Evolutionary conservation across 2,888 invertebrate species (phyloP), one percentile per base, ranked within the genome.

Genomic region (Cyclophora punctaria): DNA sequence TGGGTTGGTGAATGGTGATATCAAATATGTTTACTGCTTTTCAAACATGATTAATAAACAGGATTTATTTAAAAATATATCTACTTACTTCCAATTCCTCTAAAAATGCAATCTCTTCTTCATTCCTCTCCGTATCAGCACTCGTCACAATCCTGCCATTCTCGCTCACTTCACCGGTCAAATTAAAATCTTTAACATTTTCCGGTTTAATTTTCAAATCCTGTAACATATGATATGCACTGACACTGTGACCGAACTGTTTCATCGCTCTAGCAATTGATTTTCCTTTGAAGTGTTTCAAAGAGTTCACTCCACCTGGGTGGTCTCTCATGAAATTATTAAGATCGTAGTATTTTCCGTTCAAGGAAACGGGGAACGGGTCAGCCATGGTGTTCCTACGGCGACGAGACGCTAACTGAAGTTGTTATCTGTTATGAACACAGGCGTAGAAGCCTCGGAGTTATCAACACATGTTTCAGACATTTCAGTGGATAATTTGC

Each of bases 301-400:
- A 75, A 2, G 92, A 92, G 63, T 91, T 92, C 0, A 90, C 73
- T 0, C 95, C 95, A 0, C 95, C 95, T 0, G 95, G 95, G 74
- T 95, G 95, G 63, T 93, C 92, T 48, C 89, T 89, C 48, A 93
- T 63, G 67, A 95, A 94, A 41, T 83, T 75, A 46, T 89, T 80
- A 49, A 95, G 82, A 69, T 95, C 91, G 76, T 94, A 94, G 47
- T 75, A 76, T 41, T 89, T 80, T 5, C 84, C 83, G 52, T 83
- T 79, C 67, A 83, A 90, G 34, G 57, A 55, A 2, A 89, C 80
- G 20, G 76, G 77, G 57, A 87, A 86, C n/a, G 60, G 58, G 43
- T 63, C 63, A 4, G 51, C 59, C 59, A 60, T 56, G 51, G 35
- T 49, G 48, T 44, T 20, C 34, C 44, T 44, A 3, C 33, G 6